These are phyloP conservation scores for Nemurella pictetii DNA, from an alignment of 2,888 invertebrate species.

Conservation along the genomic window DNA sequence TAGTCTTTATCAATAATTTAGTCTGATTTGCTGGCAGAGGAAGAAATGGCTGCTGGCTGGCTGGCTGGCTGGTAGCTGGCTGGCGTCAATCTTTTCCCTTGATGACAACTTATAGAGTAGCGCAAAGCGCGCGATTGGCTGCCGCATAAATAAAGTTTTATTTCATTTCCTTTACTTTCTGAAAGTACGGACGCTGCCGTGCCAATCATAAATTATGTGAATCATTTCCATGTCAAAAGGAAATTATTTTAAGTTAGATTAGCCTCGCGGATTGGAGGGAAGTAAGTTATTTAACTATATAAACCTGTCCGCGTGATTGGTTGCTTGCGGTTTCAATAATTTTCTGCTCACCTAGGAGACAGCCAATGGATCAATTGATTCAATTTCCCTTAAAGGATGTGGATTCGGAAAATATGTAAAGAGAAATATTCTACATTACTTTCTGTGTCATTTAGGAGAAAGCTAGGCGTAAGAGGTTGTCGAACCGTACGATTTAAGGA, in stretches of 20 bases:
- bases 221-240: neutral
- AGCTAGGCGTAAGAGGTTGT: no score
- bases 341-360: no score
- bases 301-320: neutral
- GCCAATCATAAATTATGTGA: neutral
- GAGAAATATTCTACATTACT: no score
- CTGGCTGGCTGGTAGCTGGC: no score
- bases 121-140: neutral
- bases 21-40: neutral
- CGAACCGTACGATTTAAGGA: no score
- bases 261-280: neutral
- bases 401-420: neutral
- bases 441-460: no score
- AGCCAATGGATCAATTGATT: neutral
- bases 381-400: neutral
- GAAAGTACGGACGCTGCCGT: neutral
- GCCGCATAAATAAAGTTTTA: neutral
- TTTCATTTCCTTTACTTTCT: neutral
- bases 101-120: neutral
- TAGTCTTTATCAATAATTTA: neutral
- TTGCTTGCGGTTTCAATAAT: neutral
- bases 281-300: neutral
- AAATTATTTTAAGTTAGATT: neutral
- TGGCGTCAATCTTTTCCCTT: neutral
- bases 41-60: no score